Conservation (phyloP, 2,113 vertebrate species). For the Neotragus pygmaeus region DNA sequence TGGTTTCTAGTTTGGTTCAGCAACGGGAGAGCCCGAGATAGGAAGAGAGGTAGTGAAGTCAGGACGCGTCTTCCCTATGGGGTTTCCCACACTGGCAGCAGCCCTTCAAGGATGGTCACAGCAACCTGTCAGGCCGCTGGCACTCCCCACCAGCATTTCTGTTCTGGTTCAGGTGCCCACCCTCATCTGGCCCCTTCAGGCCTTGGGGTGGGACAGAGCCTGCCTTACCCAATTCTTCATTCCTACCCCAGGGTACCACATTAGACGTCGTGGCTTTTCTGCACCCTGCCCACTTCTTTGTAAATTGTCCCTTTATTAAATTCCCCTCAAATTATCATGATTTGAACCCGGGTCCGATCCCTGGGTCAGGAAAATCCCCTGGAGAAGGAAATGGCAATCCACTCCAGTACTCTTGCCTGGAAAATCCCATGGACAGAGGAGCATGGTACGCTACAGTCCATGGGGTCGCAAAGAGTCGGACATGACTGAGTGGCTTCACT, state of each 20-base stretch:
- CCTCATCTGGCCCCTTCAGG: neutral
- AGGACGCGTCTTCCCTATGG: too few species aligned
- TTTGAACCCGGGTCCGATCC: neutral
- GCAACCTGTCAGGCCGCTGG: neutral
- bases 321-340: neutral
- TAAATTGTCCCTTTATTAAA: conserved; percentile 3
- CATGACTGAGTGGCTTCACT: too few species aligned
- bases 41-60: neutral
- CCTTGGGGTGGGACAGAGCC: neutral
- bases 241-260: neutral
- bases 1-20: neutral
- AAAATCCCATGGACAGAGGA: too few species aligned
- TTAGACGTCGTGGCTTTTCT: neutral
- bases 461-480: too few species aligned
- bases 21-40: neutral
- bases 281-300: neutral
- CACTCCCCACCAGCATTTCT: neutral
- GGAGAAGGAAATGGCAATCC: too few species aligned
- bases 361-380: too few species aligned
- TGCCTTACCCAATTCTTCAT: neutral
- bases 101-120: neutral
- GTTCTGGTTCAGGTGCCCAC: neutral
- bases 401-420: too few species aligned
- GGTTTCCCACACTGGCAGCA: neutral
- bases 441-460: too few species aligned